Conservation (phyloP, 2,113 vertebrate genomes). For the Aegypius monachus region DNA sequence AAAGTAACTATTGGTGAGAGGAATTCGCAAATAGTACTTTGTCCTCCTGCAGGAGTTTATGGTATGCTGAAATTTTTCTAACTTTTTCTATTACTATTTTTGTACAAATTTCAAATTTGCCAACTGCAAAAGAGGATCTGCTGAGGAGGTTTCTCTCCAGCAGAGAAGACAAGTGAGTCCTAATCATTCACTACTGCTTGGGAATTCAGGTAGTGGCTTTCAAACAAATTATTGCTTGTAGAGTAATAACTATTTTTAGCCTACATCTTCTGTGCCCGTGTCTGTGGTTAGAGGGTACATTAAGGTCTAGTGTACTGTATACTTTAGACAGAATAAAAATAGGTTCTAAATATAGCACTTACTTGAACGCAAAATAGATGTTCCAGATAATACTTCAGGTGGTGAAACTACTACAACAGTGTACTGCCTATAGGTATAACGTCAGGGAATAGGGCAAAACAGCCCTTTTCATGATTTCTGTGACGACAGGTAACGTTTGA, state of each 20-base stretch:
- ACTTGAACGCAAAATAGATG: constrained; percentile 38
- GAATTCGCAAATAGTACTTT: neutral
- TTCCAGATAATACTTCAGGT: constrained; percentile 1
- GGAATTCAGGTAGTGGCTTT: constrained; percentile 31
- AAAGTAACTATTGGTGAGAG: neutral
- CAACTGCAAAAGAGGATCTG: constrained; percentile 8
- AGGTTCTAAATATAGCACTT: constrained; percentile 51
- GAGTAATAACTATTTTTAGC: constrained; percentile 56
- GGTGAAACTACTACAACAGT: neutral
- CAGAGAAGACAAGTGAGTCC: neutral
- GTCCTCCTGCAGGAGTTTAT: neutral
- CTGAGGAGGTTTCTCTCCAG: constrained; percentile 3
- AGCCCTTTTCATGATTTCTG: neutral
- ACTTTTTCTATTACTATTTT: neutral
- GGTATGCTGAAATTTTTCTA: neutral
- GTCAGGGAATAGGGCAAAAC: neutral
- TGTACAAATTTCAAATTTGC: constrained; percentile 10
- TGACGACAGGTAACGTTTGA: neutral
- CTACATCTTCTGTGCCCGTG: constrained; percentile 21
- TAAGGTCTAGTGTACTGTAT: constrained; percentile 54
- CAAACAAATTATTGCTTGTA: constrained; percentile 42
- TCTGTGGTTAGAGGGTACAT: constrained; percentile 46
- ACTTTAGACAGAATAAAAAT: constrained; percentile 49
- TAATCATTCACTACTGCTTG: constrained; percentile 11
- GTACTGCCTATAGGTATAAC: neutral